Conservation (phyloP, 2,888 invertebrate species). For the Bibio marci region DNA sequence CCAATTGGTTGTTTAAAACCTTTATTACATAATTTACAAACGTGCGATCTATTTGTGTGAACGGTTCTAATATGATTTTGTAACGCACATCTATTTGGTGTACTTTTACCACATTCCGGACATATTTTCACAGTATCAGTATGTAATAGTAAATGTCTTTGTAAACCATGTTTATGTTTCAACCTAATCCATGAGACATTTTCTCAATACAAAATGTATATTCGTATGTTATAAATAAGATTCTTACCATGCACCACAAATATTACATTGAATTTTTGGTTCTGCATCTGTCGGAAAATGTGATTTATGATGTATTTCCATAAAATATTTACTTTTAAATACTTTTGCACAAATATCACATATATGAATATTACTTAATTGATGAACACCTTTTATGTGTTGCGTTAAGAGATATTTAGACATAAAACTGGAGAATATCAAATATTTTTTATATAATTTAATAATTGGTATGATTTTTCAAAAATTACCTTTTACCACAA, state of each 20-base stretch:
- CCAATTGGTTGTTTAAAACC: conserved; percentile 24
- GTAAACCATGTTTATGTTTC: no score
- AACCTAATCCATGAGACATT: no score
- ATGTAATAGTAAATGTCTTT: no score
- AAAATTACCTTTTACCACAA: conserved; percentile 22
- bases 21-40: conserved; percentile 24
- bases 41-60: conserved; percentile 20
- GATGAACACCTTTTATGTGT: conserved; percentile 1
- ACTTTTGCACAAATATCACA: conserved; percentile 5
- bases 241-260: conserved; percentile 22
- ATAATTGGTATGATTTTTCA: conserved; percentile 20
- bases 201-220: no score
- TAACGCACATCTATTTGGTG: conserved; percentile 24
- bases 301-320: conserved; percentile 20
- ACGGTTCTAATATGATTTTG: conserved; percentile 24
- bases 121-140: no score
- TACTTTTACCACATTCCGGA: conserved; percentile 14
- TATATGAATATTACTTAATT: neutral
- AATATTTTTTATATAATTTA: conserved; percentile 17
- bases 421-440: neutral
- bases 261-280: conserved; percentile 24
- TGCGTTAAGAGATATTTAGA: neutral
- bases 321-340: conserved; percentile 13
- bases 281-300: conserved; percentile 18
- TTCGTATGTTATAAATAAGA: no score